Conservation (phyloP, 2,888 invertebrate genomes). For the Acanthococcus lagerstroemiae region DNA sequence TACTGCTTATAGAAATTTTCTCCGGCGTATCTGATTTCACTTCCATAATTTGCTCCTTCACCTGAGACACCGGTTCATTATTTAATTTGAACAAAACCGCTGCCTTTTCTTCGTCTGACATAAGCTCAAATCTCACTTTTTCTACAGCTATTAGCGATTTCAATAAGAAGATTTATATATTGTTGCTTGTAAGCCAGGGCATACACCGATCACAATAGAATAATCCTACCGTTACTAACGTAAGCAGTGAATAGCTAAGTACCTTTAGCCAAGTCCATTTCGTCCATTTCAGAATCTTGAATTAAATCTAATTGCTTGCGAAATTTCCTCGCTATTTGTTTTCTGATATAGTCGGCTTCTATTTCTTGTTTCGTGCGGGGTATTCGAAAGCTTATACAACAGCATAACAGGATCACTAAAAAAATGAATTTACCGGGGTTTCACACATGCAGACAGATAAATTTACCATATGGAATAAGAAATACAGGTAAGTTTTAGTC, state of each 20-base stretch:
- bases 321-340: constrained; percentile 72
- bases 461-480: too few species aligned
- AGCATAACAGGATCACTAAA: constrained; percentile 74
- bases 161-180: too few species aligned
- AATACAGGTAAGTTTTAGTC: too few species aligned
- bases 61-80: not conserved
- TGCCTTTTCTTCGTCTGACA: constrained; percentile 13
- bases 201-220: too few species aligned
- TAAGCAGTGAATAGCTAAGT: too few species aligned
- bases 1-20: not conserved
- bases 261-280: constrained; percentile 67
- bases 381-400: constrained; percentile 80
- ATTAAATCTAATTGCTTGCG: constrained; percentile 68
- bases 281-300: constrained; percentile 76
- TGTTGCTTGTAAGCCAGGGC: too few species aligned
- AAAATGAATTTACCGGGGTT: too few species aligned
- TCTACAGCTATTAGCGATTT: too few species aligned
- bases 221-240: not conserved
- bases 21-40: constrained; percentile 1
- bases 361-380: constrained; percentile 92
- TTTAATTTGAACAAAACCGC: not conserved
- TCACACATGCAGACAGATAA: too few species aligned
- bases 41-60: not conserved
- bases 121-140: constrained; percentile 14
- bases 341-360: constrained; percentile 79